Conservation (phyloP, 2,797 vertebrate genomes). For the Hoplostethus mediterraneus region DNA sequence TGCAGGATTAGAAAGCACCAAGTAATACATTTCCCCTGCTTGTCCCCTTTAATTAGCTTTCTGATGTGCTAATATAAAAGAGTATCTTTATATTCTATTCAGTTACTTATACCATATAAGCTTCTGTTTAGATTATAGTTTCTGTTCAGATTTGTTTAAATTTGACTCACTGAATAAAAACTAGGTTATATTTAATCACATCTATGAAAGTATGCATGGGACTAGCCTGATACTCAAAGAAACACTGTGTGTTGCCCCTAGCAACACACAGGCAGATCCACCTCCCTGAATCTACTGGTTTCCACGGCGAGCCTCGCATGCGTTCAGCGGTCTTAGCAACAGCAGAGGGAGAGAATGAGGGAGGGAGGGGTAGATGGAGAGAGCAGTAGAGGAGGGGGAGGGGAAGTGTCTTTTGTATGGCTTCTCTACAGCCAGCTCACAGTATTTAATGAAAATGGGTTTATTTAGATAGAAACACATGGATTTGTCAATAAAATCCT, state of each 20-base stretch:
- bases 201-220: slow-evolving; percentile 60
- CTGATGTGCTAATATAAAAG: no score
- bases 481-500: slow-evolving; percentile 40
- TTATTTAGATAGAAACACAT: slow-evolving; percentile 49
- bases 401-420: slow-evolving; percentile 55
- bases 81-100: not conserved
- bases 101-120: not conserved
- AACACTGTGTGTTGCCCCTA: slow-evolving; percentile 78
- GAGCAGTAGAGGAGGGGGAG: slow-evolving; percentile 57
- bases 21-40: not conserved
- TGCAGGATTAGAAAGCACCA: slow-evolving; percentile 22
- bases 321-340: slow-evolving; percentile 76
- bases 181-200: slow-evolving; percentile 69
- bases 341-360: slow-evolving; percentile 68
- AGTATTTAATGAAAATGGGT: slow-evolving; percentile 64
- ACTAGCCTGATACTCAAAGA: slow-evolving; percentile 42
- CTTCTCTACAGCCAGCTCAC: slow-evolving; percentile 51
- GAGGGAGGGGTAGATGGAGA: slow-evolving; percentile 46
- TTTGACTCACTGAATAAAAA: slow-evolving; percentile 49
- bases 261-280: slow-evolving; percentile 78
- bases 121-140: slow-evolving; percentile 10
- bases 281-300: slow-evolving; percentile 71
- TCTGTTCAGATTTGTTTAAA: no score
- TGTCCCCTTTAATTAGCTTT: no score
- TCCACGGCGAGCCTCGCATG: slow-evolving; percentile 60